phyloP scores from a whole-genome alignment of 2,113 vertebrate species.

The Silurus asotus region DNA sequence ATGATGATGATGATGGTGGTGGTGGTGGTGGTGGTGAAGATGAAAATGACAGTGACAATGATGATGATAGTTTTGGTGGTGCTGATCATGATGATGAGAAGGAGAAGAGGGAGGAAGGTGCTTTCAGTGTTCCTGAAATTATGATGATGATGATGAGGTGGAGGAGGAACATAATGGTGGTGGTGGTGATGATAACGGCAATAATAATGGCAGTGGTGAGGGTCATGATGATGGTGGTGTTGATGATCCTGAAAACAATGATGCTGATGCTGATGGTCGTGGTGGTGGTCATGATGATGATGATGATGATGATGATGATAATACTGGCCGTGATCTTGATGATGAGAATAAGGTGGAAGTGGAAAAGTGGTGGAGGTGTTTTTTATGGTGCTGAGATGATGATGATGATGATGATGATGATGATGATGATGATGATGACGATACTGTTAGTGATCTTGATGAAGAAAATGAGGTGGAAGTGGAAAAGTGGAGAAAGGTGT shows the following conservation, averaged over 20 bases:
- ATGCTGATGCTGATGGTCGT: background rate
- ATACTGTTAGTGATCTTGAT: too few relatives aligned
- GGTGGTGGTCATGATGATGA: background rate
- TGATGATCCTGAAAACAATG: background rate
- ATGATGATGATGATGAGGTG: background rate
- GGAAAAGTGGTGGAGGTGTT: too few relatives aligned
- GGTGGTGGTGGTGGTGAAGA: background rate
- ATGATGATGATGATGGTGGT: background rate
- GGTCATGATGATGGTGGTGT: background rate
- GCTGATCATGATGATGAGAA: background rate
- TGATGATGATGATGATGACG: background rate
- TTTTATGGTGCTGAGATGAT: too few relatives aligned
- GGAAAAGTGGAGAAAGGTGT: too few relatives aligned
- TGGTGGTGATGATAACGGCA: background rate
- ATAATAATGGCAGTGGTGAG: background rate
- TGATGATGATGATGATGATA: background rate
- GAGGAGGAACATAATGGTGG: background rate
- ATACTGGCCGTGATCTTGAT: background rate
- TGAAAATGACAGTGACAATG: background rate
- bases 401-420: background rate
- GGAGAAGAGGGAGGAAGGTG: background rate
- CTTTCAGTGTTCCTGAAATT: background rate
- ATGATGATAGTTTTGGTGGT: background rate
- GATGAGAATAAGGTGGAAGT: background rate
- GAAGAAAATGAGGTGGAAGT: too few relatives aligned